Conservation (phyloP, 2,113 vertebrate species). For the Craseonycteris thonglongyai region DNA sequence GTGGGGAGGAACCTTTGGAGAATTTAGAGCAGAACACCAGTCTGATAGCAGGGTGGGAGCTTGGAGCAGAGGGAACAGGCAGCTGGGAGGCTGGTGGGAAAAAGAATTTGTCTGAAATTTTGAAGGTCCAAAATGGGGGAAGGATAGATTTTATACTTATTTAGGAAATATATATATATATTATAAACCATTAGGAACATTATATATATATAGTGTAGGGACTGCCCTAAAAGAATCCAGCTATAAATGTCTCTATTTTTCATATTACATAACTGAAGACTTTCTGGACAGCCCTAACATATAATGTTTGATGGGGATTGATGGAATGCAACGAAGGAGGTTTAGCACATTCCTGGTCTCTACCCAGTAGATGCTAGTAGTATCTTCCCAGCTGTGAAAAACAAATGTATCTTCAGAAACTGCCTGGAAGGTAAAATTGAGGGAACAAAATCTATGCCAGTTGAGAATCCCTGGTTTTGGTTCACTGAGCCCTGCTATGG, state of each 20-base stretch:
- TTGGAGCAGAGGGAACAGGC: neutral
- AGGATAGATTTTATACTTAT: neutral
- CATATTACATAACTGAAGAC: too few species aligned
- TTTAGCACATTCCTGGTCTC: neutral
- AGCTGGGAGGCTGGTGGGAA: neutral
- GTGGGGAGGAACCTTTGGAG: neutral
- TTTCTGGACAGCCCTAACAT: too few species aligned
- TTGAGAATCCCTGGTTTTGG: neutral
- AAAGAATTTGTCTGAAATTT: neutral
- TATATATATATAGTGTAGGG: too few species aligned
- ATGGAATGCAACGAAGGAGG: neutral
- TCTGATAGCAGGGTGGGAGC: neutral
- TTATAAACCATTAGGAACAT: too few species aligned
- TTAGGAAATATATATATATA: too few species aligned
- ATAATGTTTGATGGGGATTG: too few species aligned
- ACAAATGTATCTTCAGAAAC: neutral
- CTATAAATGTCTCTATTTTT: too few species aligned
- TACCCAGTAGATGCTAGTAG: neutral
- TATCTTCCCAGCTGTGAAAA: neutral
- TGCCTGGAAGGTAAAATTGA: neutral
- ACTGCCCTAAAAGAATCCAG: too few species aligned
- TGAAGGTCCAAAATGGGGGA: neutral
- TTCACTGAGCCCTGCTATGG: neutral
- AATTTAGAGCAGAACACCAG: neutral
- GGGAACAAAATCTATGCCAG: neutral